Evolutionary conservation across 2,113 vertebrate genomes (phyloP).

Genomic region (Platysteira castanea): DNA sequence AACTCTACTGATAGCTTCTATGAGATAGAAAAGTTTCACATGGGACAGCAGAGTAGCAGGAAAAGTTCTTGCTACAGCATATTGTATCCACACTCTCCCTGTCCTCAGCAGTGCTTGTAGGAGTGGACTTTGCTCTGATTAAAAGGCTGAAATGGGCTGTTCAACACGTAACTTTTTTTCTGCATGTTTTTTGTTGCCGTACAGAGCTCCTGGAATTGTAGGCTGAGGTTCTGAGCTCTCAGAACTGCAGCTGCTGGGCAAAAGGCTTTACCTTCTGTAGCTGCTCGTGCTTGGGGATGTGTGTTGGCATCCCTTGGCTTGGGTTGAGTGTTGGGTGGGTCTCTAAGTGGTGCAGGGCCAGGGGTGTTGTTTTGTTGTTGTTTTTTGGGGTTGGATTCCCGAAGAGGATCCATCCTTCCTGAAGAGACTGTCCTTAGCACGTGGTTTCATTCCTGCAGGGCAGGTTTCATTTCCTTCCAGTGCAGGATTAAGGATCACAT

Average conservation of each 20-base stretch:
- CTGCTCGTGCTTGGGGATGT: rapidly evolving
- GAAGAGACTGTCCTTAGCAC: neutral
- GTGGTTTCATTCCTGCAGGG: neutral
- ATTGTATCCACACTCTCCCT: no score
- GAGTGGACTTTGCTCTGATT: neutral
- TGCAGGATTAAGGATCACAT: neutral
- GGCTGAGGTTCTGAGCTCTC: neutral
- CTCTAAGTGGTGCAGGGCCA: neutral
- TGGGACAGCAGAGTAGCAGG: no score
- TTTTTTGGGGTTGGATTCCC: neutral
- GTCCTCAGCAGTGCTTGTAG: rapidly evolving
- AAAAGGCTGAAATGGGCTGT: neutral
- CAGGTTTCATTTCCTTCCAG: no score
- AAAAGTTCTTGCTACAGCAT: no score
- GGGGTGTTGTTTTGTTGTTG: neutral
- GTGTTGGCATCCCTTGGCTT: neutral
- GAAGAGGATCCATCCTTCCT: neutral
- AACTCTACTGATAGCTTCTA: no score
- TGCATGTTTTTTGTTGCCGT: rapidly evolving
- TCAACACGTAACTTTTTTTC: rapidly evolving
- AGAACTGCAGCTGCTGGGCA: neutral
- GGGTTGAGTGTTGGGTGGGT: neutral
- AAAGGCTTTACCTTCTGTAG: neutral
- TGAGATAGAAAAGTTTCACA: no score
- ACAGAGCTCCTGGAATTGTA: neutral